phyloP scores from a whole-genome alignment of 2,888 invertebrate genomes.

The Darwinula stevensoni region DNA sequence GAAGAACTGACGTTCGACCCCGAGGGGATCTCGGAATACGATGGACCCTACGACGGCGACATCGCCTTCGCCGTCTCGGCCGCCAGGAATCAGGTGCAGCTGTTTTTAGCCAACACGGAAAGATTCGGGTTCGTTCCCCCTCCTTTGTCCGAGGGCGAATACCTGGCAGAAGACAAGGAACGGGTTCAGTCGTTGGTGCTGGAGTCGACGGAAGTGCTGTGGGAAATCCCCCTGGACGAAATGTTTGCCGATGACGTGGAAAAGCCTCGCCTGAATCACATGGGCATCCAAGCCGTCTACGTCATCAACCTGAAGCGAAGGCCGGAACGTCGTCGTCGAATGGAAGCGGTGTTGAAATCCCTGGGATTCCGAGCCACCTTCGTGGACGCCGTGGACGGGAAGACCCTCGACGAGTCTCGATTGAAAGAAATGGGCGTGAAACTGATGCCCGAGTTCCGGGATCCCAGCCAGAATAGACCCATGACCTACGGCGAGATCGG shows the following conservation, averaged over 20 bases:
- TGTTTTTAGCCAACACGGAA: slow-evolving; percentile 49
- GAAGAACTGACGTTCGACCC: slow-evolving; percentile 41
- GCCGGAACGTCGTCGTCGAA: slow-evolving; percentile 40
- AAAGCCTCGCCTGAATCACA: no score
- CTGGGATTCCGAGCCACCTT: slow-evolving; percentile 44
- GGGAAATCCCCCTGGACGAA: no score
- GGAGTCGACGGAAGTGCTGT: no score
- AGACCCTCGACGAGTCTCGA: not conserved
- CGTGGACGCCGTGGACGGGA: slow-evolving; percentile 66
- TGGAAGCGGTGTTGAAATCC: slow-evolving; percentile 46
- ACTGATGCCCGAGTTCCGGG: slow-evolving; percentile 49
- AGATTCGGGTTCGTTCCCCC: slow-evolving; percentile 49
- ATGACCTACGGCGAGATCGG: slow-evolving; percentile 95
- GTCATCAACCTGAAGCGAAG: slow-evolving; percentile 73
- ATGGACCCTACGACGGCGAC: slow-evolving; percentile 63
- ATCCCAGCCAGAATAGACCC: slow-evolving; percentile 69
- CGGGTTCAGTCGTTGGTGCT: no score
- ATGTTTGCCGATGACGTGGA: no score
- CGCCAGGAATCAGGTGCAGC: slow-evolving; percentile 28
- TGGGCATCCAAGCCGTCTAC: slow-evolving; percentile 47
- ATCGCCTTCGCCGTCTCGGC: slow-evolving; percentile 68
- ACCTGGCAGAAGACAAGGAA: no score
- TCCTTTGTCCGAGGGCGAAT: no score
- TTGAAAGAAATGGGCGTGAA: slow-evolving; percentile 30
- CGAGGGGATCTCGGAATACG: slow-evolving; percentile 26